Percentiles rank a stretch among this genome's conserved stretches.
Conservation (phyloP, 2,797 vertebrate genomes). For the Eidolon dupreanum region DNA sequence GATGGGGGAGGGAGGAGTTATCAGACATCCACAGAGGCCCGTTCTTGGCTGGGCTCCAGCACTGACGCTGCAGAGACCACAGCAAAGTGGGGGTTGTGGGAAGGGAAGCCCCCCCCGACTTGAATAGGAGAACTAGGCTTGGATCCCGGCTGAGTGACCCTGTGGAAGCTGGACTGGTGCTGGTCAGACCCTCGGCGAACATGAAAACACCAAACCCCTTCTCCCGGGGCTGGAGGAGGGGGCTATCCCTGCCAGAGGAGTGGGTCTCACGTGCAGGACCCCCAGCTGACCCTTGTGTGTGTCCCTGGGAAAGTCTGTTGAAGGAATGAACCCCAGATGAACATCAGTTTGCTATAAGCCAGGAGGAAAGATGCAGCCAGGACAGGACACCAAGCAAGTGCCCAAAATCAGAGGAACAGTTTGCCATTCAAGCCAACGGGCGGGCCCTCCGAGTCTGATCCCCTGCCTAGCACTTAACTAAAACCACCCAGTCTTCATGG, state of each 20-base stretch:
- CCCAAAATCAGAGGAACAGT: rapidly evolving
- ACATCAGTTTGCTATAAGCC: neutral
- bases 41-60: neutral
- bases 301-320: neutral
- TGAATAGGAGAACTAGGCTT: neutral
- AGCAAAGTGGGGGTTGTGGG: neutral
- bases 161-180: neutral
- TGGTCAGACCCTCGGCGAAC: neutral
- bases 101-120: neutral
- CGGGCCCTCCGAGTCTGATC: neutral
- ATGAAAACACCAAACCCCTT: neutral
- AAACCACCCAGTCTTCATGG: neutral
- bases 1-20: neutral
- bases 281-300: neutral
- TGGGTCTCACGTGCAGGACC: neutral
- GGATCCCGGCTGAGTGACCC: neutral
- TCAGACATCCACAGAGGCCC: neutral
- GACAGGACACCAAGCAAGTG: neutral
- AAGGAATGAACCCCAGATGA: neutral
- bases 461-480: neutral
- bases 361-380: neutral
- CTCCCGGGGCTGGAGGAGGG: neutral
- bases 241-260: neutral
- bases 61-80: neutral
- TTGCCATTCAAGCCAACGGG: neutral